Percentiles rank a stretch among this genome's conserved stretches.
Conservation (phyloP, 92 coral and sea anemone genomes). For the Heliopora coerulea region DNA sequence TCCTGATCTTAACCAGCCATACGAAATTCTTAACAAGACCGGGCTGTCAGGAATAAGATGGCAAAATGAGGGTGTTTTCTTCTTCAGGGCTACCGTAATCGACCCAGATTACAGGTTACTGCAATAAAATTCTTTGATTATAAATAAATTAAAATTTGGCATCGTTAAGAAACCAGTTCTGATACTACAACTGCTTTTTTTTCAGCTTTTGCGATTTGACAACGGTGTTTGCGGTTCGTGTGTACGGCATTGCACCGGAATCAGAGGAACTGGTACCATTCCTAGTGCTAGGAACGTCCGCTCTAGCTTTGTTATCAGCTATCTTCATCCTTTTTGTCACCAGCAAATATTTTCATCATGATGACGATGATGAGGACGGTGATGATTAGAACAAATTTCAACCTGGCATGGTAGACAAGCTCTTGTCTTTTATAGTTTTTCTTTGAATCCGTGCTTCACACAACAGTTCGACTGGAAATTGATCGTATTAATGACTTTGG, state of each 20-base stretch:
- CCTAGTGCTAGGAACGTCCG: conserved; percentile 78
- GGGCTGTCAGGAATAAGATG: conserved; percentile 66
- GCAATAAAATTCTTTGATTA: not conserved
- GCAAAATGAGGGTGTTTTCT: conserved; percentile 67
- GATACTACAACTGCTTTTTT: not conserved
- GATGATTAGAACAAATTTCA: not conserved
- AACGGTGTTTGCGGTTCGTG: conserved; percentile 76
- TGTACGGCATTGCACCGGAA: conserved; percentile 39
- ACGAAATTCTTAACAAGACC: conserved; percentile 75
- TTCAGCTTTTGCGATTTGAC: conserved; percentile 83
- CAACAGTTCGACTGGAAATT: no score
- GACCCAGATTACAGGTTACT: conserved; percentile 79
- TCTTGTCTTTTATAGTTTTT: no score
- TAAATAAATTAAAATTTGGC: not conserved
- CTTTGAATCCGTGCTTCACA: no score
- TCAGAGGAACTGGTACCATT: conserved; percentile 64
- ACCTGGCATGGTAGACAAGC: no score
- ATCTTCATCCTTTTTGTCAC: conserved; percentile 17
- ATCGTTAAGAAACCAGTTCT: not conserved
- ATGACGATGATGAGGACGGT: no score
- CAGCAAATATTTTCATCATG: conserved; percentile 5
- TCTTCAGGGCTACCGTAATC: conserved; percentile 69
- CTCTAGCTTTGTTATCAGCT: conserved; percentile 1
- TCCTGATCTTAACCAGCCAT: conserved; percentile 55
- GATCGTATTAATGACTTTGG: no score